Percentiles rank a stretch among this genome's conserved stretches.
Conservation (phyloP, 1,140 invertebrate species). For the Drosophila lini region DNA sequence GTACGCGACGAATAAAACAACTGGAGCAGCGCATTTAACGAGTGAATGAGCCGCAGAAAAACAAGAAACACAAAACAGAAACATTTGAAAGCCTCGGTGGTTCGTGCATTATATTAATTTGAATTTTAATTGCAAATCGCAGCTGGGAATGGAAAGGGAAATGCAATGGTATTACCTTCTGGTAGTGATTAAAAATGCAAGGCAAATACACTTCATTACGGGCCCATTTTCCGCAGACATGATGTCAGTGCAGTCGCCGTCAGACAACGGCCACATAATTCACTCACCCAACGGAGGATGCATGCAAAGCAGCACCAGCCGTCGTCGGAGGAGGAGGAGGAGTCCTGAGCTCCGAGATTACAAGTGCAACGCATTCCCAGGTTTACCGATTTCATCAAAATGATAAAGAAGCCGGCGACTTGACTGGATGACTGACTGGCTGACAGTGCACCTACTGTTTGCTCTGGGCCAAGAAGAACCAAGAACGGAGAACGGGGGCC, state of each 20-base stretch:
- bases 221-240: slow-evolving; percentile 68
- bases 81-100: slow-evolving; percentile 57
- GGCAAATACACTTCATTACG: slow-evolving; percentile 77
- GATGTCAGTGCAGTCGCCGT: slow-evolving; percentile 56
- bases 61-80: slow-evolving; percentile 15
- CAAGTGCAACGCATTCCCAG: slow-evolving; percentile 81
- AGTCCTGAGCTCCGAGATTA: slow-evolving; percentile 49
- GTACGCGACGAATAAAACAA: slow-evolving; percentile 51
- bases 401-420: slow-evolving; percentile 72
- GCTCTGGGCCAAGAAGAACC: slow-evolving; percentile 39
- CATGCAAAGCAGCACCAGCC: slow-evolving; percentile 61
- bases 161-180: neutral
- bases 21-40: slow-evolving; percentile 68
- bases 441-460: slow-evolving; percentile 72
- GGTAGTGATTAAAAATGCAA: slow-evolving; percentile 68
- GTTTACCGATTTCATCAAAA: slow-evolving; percentile 79
- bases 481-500: slow-evolving; percentile 23
- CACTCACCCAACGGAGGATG: slow-evolving; percentile 58
- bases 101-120: slow-evolving; percentile 75
- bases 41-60: slow-evolving; percentile 28
- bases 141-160: slow-evolving; percentile 20
- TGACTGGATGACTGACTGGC: slow-evolving; percentile 45
- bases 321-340: neutral
- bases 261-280: slow-evolving; percentile 69
- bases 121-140: slow-evolving; percentile 80